Base-by-base conservation (phyloP, 1,140 invertebrate genomes). In the Drosophila trapezifrons region DNA sequence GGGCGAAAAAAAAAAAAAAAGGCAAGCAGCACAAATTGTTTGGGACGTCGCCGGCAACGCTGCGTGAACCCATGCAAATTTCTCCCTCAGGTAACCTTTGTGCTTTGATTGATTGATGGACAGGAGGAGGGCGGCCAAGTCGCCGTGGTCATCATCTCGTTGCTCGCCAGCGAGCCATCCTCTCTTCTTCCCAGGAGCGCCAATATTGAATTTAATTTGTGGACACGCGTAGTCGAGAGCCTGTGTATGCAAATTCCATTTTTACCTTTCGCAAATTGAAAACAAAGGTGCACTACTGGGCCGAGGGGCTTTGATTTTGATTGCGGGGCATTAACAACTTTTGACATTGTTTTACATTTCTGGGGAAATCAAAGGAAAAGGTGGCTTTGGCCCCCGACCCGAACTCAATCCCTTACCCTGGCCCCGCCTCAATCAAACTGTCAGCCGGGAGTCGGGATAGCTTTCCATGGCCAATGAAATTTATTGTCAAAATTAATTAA, bases 401-500 rank as follows among this genome's bases (percentile, higher is more conserved):
- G 55, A 83, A 62, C 46, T 42, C 47, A 47, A 76, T 25, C 64
- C 49, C 64, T 46, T 46, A 58, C 70, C 64, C 46, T 25, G 62
- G 43, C 57, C 78, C 75, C 20, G 37, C 32, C 79, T 79, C 76
- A 82, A 86, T 87, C 83, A 87, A 89, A 83, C 59, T 86, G 83
- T 79, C 83, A 87, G 65, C 62, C 46, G 46, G 62, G 27, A 51
- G 22, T 22, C 7, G 29, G 45, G 15, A 10, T 10, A 9, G 29
- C 29, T 22, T 38, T 37, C 27, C 29, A n/a, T 20, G 63, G 47
- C 56, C 62, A 59, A 47, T 46, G 47, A 56, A 78, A 87, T 87
- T 82, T 82, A 83, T 86, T 86, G 83, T 82, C 79, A 86, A 86
- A 87, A 86, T 86, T 86, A 86, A 86, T 86, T 86, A 86, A 86